phyloP scores from a whole-genome alignment of 2,797 vertebrate species.

The Ciconia nigra region DNA sequence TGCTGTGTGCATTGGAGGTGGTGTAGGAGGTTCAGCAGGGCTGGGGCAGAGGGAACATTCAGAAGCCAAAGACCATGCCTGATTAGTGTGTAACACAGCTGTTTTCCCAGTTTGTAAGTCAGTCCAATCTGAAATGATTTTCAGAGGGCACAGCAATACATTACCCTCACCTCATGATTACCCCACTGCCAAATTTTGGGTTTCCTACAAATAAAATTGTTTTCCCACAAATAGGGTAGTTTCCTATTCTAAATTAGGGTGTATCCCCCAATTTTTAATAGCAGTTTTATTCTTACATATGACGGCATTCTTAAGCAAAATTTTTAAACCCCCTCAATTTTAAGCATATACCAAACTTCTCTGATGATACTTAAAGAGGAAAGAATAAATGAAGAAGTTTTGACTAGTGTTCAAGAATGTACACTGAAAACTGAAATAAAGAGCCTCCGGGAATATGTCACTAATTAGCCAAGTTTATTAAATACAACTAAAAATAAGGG shows the following conservation, averaged over 20 bases:
- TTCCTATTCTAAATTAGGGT: not conserved
- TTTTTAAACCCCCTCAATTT: not conserved
- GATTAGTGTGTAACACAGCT: not conserved
- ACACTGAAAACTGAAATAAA: not conserved
- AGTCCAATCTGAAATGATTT: not conserved
- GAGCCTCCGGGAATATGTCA: not conserved
- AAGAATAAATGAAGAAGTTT: not conserved
- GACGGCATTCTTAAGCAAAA: not conserved
- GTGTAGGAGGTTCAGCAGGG: not conserved
- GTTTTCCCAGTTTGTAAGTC: not conserved
- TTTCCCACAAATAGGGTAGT: not conserved
- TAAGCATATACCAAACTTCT: not conserved
- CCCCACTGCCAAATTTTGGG: not conserved
- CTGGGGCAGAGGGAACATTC: not conserved
- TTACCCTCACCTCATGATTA: not conserved
- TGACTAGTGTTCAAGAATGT: not conserved
- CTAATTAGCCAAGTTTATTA: not conserved
- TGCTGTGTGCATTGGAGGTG: not conserved
- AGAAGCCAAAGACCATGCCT: not conserved
- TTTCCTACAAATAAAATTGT: not conserved
- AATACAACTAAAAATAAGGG: not conserved
- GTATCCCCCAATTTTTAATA: not conserved
- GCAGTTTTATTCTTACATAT: not conserved
- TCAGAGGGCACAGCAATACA: not conserved
- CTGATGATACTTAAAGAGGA: not conserved